These are phyloP conservation scores for Drosophila meridionalis DNA, from an alignment of 2,888 invertebrate species.

Conservation along the genomic window DNA sequence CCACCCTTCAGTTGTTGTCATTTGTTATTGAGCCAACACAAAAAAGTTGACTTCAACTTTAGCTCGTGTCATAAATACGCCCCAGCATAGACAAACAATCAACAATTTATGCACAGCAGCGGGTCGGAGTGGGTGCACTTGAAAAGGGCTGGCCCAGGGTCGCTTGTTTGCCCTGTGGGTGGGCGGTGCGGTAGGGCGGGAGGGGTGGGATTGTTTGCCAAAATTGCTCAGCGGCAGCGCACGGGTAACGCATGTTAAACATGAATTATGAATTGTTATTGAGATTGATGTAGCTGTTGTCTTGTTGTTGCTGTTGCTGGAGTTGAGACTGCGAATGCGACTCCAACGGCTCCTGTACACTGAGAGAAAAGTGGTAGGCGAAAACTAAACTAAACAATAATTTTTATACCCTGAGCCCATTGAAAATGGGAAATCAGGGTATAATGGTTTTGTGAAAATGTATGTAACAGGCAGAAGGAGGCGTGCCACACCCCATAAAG, in stretches of 20 bases:
- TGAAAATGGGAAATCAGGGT: too few species aligned
- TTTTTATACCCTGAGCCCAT: too few species aligned
- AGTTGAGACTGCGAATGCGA: slow-evolving; percentile 23
- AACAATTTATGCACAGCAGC: slow-evolving; percentile 79
- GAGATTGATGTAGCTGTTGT: slow-evolving; percentile 82
- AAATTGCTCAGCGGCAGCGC: slow-evolving; percentile 59
- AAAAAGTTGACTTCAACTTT: slow-evolving; percentile 68
- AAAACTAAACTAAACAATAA: too few species aligned
- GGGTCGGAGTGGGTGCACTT: slow-evolving; percentile 38
- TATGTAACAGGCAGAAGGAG: too few species aligned
- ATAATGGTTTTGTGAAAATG: too few species aligned
- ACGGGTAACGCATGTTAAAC: slow-evolving; percentile 77
- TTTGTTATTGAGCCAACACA: slow-evolving; percentile 74
- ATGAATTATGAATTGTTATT: slow-evolving; percentile 86
- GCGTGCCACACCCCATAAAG: too few species aligned
- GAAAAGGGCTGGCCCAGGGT: slow-evolving; percentile 41
- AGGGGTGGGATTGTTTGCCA: slow-evolving; percentile 41
- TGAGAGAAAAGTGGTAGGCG: background rate
- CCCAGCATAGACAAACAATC: slow-evolving; percentile 79
- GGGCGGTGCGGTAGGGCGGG: slow-evolving; percentile 17
- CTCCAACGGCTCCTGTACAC: slow-evolving; percentile 27
- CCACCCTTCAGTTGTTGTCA: slow-evolving; percentile 69
- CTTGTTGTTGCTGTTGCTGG: slow-evolving; percentile 29
- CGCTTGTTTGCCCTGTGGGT: slow-evolving; percentile 20
- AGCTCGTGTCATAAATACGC: slow-evolving; percentile 78